Base-by-base conservation (phyloP, 2,888 invertebrate species). In the Ochropacha duplaris region DNA sequence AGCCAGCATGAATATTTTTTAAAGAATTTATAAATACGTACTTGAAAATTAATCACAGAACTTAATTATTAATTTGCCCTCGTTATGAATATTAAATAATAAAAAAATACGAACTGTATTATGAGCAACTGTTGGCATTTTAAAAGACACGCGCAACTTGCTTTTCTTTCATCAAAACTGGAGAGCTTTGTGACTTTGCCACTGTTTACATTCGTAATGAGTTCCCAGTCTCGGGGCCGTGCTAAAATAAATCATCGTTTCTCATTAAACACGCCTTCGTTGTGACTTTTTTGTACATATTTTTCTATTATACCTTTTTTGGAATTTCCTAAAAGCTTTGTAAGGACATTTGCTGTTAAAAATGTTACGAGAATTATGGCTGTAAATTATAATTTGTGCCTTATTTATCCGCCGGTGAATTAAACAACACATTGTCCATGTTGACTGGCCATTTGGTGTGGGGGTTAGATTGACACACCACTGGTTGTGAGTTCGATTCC, bases 321-420 rank as follows among this genome's bases (percentile, higher is more conserved):
- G 44, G 19, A 8, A 44, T 44, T 44, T 19, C 6, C n/a, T 12
- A 44, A 44, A 44, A 44, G 44, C 19, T 44, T 44, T 44, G 8
- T 19, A 9, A 8, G 31, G 31, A 31, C 1, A 1, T 44, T 16
- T 19, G n/a, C n/a, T n/a, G 36, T n/a, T 36, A 6, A 14, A n/a
- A n/a, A 4, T 36, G 14, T 0, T 31, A 31, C 31, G 31, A 12
- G 11, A 31, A 31, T n/a, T n/a, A 31, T 14, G 16, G 9, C 44
- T 19, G 44, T 44, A 19, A 19, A 19, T 44, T 44, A 51, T n/a
- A 28, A 9, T 34, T 44, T 22, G 28, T 28, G 36, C 65, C 58
- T 59, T 62, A 57, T 39, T 59, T 55, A 31, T 31, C 4, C 26
- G n/a, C n/a, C 24, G 24, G 14, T 11, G 3, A 19, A 44, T 9